These are phyloP conservation scores for Rhynchonema sp. DNA, from an alignment of 2,888 invertebrate genomes.

Conservation along the genomic window DNA sequence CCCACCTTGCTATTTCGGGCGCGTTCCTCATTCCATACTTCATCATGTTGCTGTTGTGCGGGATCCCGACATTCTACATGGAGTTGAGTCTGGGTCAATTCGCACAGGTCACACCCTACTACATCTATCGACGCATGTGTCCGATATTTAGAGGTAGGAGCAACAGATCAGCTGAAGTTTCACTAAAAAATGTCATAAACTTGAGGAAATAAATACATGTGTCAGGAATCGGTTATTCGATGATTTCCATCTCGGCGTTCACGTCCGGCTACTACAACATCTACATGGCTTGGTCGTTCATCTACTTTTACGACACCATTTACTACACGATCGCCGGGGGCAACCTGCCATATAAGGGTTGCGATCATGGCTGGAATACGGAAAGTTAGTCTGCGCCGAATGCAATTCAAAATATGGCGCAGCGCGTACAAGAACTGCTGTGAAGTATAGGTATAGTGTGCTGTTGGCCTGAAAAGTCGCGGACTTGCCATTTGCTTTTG, in stretches of 20 bases:
- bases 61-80: constrained; percentile 5
- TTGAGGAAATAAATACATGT: background rate
- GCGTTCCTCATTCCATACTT: constrained; percentile 6
- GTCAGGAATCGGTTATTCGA: background rate
- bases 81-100: constrained; percentile 5
- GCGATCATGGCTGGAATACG: background rate
- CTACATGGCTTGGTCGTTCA: background rate
- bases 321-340: background rate
- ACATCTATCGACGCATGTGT: background rate
- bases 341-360: background rate
- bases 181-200: background rate
- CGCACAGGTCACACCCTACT: background rate
- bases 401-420: no score
- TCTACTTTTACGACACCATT: background rate
- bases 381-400: background rate
- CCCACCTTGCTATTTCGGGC: no score
- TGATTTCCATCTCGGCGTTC: background rate
- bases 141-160: background rate
- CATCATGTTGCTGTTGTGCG: constrained; percentile 4
- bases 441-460: no score
- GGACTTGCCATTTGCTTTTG: no score
- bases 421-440: no score
- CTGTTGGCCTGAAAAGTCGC: no score
- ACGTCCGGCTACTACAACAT: background rate
- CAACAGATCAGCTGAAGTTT: background rate